These are phyloP conservation scores for Diogma glabrata DNA, from an alignment of 2,888 invertebrate species.

Conservation along the genomic window DNA sequence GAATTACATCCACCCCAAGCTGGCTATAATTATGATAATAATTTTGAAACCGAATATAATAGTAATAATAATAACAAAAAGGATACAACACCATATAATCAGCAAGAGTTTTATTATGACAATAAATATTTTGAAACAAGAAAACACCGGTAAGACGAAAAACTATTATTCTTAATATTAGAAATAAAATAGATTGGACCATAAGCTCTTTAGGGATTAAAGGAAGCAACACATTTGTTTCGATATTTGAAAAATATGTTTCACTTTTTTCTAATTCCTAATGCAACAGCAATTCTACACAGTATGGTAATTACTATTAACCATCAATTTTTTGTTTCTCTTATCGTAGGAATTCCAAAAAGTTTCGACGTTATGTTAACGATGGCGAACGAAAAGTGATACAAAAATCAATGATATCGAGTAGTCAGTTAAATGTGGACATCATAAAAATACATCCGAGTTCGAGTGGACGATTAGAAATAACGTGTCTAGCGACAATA, in stretches of 20 bases:
- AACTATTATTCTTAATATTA: too few relatives aligned
- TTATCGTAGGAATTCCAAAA: conserved; percentile 6
- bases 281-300: too few relatives aligned
- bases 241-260: too few relatives aligned
- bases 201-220: too few relatives aligned
- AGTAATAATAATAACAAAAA: too few relatives aligned
- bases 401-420: conserved; percentile 36
- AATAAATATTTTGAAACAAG: conserved; percentile 28
- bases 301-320: not conserved
- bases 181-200: too few relatives aligned
- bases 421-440: conserved; percentile 60
- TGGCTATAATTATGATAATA: conserved; percentile 13
- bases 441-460: conserved; percentile 60
- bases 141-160: conserved; percentile 33
- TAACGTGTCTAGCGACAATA: conserved; percentile 68
- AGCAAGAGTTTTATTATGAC: conserved; percentile 29
- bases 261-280: too few relatives aligned
- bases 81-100: conserved; percentile 9
- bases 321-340: too few relatives aligned
- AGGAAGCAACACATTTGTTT: too few relatives aligned
- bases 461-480: conserved; percentile 54
- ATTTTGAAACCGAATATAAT: conserved; percentile 11
- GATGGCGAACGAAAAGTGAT: conserved; percentile 5
- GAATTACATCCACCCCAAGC: conserved; percentile 14
- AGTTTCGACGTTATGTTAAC: conserved; percentile 10